Base-by-base conservation (phyloP, 53 echinoderm and acorn worm genomes). In the Zoroaster sp. region DNA sequence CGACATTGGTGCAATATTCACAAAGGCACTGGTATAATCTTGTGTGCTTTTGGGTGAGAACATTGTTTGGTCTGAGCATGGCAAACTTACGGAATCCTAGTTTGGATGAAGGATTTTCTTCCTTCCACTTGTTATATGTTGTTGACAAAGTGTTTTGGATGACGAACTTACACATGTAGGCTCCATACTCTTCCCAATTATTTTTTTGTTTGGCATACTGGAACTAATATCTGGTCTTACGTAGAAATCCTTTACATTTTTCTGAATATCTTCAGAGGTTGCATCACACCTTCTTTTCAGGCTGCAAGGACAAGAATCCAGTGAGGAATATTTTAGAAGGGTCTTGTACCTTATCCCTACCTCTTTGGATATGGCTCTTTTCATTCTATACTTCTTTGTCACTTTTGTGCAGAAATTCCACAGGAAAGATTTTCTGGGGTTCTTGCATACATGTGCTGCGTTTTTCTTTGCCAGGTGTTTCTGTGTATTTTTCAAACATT, bases 1-100 rank as follows among this genome's bases (percentile, higher is more conserved):
- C 69, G 21, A 89, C n/a, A 51, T 89, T 89, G 1, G 78, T 71
- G 52, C 89, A 89, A 33, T 89, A 79, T 39, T 79, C 80, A 15
- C 80, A 79, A 5, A 79, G 54, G 35, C 54, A 79, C 18, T 35
- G 23, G 15, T 15, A 33, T n/a, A n/a, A n/a, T 53, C 54, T 79
- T 31, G 30, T 79, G 28, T 79, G 52, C 33, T 49, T 52, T 39
- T 53, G 52, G 14, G 80, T 53, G 32, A 79, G 53, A 14, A 79
- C 54, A 53, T 79, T 79, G 25, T 23, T 31, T 49, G 54, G 80
- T 21, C 47, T 41, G 2, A 79, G 33, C 20, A 34, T 23, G 4
- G 52, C 11, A 33, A 23, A 79, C 17, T 35, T 52, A n/a, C 80
- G 52, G 47, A 53, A 79, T 10, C 80, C n/a, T 1, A 52, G 31